Evolutionary conservation across 2,888 invertebrate genomes (phyloP).

Genomic region (Drosophila lutescens): DNA sequence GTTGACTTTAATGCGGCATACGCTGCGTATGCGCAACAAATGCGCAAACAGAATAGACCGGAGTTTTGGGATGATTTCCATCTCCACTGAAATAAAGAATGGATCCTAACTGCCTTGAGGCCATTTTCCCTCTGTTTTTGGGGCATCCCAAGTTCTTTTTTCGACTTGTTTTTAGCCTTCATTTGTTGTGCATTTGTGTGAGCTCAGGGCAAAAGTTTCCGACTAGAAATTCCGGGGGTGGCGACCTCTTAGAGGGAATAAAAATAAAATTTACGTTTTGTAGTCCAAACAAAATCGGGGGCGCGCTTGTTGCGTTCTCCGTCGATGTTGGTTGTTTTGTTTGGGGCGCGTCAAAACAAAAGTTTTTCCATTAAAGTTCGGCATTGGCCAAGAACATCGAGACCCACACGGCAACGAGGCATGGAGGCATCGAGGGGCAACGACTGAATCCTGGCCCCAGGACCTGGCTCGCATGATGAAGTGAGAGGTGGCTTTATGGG

Average conservation of each 20-base stretch:
- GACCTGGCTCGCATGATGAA: conserved; percentile 11
- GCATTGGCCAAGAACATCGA: conserved; percentile 47
- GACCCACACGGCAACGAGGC: neutral
- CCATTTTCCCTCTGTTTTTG: conserved; percentile 2
- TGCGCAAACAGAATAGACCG: neutral
- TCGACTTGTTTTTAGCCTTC: conserved; percentile 15
- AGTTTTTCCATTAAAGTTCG: conserved; percentile 81
- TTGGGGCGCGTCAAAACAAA: conserved; percentile 69
- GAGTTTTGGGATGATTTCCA: neutral
- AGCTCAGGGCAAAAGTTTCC: conserved; percentile 30
- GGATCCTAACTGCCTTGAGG: conserved; percentile 21
- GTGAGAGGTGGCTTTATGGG: conserved; percentile 67
- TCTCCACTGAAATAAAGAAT: neutral
- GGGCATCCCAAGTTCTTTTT: conserved; percentile 11
- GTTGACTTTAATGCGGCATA: conserved; percentile 19
- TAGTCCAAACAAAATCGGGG: conserved; percentile 56
- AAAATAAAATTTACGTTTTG: conserved; percentile 66
- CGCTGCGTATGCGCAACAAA: conserved; percentile 30
- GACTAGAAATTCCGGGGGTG: conserved; percentile 8
- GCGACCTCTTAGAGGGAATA: conserved; percentile 48
- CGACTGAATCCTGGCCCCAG: conserved; percentile 24
- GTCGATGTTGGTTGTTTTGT: conserved; percentile 18
- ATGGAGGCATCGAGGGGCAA: conserved; percentile 3
- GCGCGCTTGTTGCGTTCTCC: conserved; percentile 45
- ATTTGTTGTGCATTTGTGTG: conserved; percentile 39